Conservation (phyloP, 2,113 vertebrate genomes). For the Macrotis lagotis region DNA sequence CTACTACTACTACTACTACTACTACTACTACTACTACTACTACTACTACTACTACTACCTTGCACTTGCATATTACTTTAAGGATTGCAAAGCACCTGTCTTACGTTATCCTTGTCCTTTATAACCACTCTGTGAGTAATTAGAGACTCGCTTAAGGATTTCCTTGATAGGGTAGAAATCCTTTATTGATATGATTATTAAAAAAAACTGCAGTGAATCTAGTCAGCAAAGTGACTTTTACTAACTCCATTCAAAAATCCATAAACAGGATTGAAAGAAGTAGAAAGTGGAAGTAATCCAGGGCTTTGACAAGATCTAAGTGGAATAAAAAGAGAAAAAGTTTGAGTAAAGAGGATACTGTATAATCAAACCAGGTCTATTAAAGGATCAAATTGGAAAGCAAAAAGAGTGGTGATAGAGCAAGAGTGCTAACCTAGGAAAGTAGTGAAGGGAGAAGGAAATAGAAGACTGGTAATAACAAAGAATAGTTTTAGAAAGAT, state of each 20-base stretch:
- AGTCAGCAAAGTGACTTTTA: not conserved
- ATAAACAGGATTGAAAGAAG: not conserved
- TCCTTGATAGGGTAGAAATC: not conserved
- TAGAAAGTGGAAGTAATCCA: not conserved
- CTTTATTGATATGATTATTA: not conserved
- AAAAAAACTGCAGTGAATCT: not conserved
- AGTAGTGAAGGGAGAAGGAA: not conserved
- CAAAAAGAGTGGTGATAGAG: rapidly evolving
- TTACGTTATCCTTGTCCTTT: too few species aligned
- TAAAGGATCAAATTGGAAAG: not conserved
- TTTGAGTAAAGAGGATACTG: not conserved
- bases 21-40: too few species aligned
- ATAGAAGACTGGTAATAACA: not conserved
- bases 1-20: too few species aligned
- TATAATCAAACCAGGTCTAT: not conserved
- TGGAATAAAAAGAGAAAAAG: not conserved
- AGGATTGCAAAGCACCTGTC: too few species aligned
- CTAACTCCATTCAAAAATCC: not conserved
- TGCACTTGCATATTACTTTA: too few species aligned
- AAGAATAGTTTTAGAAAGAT: not conserved
- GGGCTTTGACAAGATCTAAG: not conserved
- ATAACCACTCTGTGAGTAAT: not conserved
- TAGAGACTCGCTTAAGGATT: not conserved
- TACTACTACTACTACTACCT: too few species aligned
- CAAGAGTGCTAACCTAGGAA: too few species aligned